Evolutionary conservation across 2,113 vertebrate species (phyloP), one percentile per base, ranked within the genome.

Genomic region (Lepus timidus): DNA sequence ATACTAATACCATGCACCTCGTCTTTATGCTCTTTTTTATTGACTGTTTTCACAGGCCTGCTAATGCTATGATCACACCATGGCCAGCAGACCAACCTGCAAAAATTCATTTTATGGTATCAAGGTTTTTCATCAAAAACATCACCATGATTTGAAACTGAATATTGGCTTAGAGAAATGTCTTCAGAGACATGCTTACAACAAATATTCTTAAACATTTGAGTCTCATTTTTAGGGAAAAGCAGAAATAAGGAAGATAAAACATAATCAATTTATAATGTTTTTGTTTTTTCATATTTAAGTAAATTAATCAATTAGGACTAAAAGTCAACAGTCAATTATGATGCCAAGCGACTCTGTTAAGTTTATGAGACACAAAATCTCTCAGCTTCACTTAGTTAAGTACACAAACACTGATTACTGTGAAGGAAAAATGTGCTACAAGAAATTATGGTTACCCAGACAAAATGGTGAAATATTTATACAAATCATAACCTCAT

Each of bases 281-380:
- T 86, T 89, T 93, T 73, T 79, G 20, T 23, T 91, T 83, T 71
- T 88, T 80, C 39, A 55, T 90, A 74, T 96, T 84, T 65, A 95
- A 92, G 58, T 76, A 82, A 90, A 62, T 86, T 67, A 88, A 75
- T 23, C 73, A 88, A 94, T 95, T 86, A 93, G 12, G n/a, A 92
- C 87, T 96, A 91, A 90, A 96, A 93, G 29, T 90, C 79, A 94
- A 89, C 27, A 94, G 61, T 79, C 76, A 93, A 67, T 90, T 78
- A 89, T 36, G 39, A 81, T 94, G 78, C 84, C 94, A 96, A 93
- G 68, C 85, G 52, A 90, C 73, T 94, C 85, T 73, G 73, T 87
- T 96, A 94, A 97, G 85, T 97, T 93, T 94, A 94, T 95, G 95
- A 96, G 82, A 96, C 92, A 93, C 93, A 88, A 92, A 97, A 95